phyloP scores from a whole-genome alignment of 2,113 vertebrate genomes.

The Rhinolophus ferrumequinum region DNA sequence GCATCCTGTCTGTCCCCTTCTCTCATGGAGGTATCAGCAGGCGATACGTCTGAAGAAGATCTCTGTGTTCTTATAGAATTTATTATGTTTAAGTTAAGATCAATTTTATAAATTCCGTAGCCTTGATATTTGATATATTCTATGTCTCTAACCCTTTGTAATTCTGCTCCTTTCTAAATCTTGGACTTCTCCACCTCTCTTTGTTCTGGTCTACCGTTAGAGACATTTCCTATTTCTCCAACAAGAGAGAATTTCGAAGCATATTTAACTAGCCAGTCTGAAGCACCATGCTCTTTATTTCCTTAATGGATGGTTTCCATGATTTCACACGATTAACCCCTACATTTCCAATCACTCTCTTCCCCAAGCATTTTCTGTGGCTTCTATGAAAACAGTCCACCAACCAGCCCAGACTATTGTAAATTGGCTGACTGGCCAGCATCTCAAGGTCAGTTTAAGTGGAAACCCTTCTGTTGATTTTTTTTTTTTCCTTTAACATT shows the following conservation, averaged over 20 bases:
- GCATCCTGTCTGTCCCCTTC: neutral
- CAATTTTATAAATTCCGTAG: neutral
- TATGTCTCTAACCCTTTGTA: neutral
- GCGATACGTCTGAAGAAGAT: neutral
- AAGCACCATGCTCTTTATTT: neutral
- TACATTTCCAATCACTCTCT: neutral
- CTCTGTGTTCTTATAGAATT: neutral
- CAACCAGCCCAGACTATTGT: too few relatives aligned
- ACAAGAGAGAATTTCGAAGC: neutral
- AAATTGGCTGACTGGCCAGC: neutral
- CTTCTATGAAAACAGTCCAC: neutral
- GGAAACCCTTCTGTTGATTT: neutral
- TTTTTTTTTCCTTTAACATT: neutral
- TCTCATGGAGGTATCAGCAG: neutral
- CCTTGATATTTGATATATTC: neutral
- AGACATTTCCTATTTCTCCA: neutral
- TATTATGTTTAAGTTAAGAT: neutral
- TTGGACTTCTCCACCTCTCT: neutral
- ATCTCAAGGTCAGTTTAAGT: neutral
- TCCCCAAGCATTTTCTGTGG: neutral
- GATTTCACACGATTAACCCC: conserved; percentile 4
- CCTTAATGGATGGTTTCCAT: neutral
- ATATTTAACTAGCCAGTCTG: neutral
- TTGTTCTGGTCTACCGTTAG: neutral
- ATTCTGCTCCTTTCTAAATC: neutral